phyloP scores from a whole-genome alignment of 2,113 vertebrate genomes.

The Leucopsar rothschildi region DNA sequence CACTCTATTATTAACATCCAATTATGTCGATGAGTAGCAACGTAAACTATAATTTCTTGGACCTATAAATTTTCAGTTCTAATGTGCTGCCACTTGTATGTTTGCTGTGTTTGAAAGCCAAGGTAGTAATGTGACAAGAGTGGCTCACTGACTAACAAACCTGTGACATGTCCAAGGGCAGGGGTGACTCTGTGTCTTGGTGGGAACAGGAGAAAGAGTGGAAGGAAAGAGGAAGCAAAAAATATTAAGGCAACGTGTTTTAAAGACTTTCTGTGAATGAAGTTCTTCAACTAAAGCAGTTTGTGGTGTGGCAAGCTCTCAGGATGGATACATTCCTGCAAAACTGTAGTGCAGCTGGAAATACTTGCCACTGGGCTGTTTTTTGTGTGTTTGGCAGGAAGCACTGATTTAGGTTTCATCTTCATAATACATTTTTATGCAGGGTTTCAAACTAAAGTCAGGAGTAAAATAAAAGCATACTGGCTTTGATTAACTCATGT shows the following conservation, averaged over 20 bases:
- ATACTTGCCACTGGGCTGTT: neutral
- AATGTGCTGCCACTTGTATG: slow-evolving; percentile 35
- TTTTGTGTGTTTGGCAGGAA: neutral
- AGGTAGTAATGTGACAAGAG: neutral
- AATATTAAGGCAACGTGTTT: neutral
- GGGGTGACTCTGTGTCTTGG: neutral
- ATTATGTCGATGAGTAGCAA: slow-evolving; percentile 68
- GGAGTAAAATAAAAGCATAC: neutral
- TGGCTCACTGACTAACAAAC: neutral
- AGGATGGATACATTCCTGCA: neutral
- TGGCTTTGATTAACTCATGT: neutral
- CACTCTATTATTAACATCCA: slow-evolving; percentile 57
- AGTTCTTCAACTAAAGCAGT: neutral
- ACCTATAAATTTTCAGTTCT: slow-evolving; percentile 44
- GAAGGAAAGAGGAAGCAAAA: neutral
- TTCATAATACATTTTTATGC: neutral
- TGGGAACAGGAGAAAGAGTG: neutral
- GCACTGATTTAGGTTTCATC: neutral
- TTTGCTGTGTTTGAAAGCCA: slow-evolving; percentile 49
- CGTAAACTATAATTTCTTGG: slow-evolving; percentile 64
- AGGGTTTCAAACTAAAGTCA: neutral
- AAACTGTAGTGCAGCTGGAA: neutral
- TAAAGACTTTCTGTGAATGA: neutral
- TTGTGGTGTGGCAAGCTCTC: neutral
- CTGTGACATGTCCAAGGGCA: neutral